A percentile compares a stretch with the other conserved stretches of the same genome.
Conservation (phyloP, 2,113 vertebrate genomes). For the Illadopsis cleaveri region DNA sequence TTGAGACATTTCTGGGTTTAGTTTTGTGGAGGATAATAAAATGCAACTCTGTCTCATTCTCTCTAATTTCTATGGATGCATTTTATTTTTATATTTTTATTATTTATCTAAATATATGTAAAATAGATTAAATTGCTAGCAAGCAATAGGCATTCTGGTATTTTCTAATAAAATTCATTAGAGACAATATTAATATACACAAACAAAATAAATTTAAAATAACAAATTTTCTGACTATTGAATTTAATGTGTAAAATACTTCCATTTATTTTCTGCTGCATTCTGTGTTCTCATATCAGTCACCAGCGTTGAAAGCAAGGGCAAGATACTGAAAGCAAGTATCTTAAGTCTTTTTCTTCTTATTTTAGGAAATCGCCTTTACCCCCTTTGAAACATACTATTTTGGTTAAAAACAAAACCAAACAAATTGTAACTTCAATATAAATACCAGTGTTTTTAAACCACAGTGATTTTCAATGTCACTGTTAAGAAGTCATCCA, state of each 20-base stretch:
- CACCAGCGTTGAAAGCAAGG: neutral
- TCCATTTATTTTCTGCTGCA: neutral
- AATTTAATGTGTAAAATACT: neutral
- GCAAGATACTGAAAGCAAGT: neutral
- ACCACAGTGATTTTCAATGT: neutral
- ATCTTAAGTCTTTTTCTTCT: neutral
- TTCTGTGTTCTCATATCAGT: neutral
- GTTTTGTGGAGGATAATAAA: neutral
- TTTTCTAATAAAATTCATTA: neutral
- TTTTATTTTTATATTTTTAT: neutral
- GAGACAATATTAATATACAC: neutral
- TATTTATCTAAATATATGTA: neutral
- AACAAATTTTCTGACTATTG: neutral
- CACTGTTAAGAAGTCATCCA: neutral
- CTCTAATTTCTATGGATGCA: neutral
- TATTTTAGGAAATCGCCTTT: neutral
- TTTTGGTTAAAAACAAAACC: neutral
- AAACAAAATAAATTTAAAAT: neutral
- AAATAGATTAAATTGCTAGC: neutral
- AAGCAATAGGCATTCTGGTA: neutral
- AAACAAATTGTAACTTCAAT: neutral
- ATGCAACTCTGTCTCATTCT: neutral
- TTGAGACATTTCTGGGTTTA: neutral
- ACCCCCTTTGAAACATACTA: neutral
- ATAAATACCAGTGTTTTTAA: neutral